Base-by-base conservation (phyloP, 2,888 invertebrate genomes). In the Lasius fuliginosus region DNA sequence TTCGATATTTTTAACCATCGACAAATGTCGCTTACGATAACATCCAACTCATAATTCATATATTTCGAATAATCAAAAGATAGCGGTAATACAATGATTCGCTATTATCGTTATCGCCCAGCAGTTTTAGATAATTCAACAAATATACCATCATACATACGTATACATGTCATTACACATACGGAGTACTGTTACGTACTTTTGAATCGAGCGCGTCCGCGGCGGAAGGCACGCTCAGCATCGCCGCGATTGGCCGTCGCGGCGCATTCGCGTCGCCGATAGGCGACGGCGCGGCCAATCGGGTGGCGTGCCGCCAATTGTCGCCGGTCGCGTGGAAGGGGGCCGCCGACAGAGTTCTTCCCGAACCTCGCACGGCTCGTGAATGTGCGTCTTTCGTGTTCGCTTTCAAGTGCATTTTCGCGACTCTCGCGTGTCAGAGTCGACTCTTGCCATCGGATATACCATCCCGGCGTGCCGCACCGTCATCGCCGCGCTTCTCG, bases 271-370 rank as follows among this genome's bases (percentile, higher is more conserved):
- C 73, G 36, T 65, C 36, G 60, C 69, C 67, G 83, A 90, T 89
- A 88, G 86, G 89, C 82, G 71, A 60, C 18, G n/a, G 84, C 1
- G 83, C 75, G 86, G 67, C 92, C 90, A 92, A 93, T 92, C 73
- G 85, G 65, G 73, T 56, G 68, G 65, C 81, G 85, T 84, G 85
- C 86, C 88, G 90, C 86, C 71, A 79, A 71, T 60, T 79, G 79
- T 79, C 60, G 86, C 82, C 77, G 68, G 64, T 60, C 56, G 75
- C 18, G 84, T 86, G 87, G 90, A 82, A 85, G 90, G 92, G 92
- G 90, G 85, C 68, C 89, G 88, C 88, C 91, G 93, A 91, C 93
- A 93, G 23, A 23, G 93, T 93, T 92, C 89, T 89, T 88, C 87
- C 87, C 88, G 91, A 87, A 88, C 83, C 73, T 76, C 76, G 85